phyloP scores from a whole-genome alignment of 2,888 invertebrate species.

The Himalopsyche anomala region DNA sequence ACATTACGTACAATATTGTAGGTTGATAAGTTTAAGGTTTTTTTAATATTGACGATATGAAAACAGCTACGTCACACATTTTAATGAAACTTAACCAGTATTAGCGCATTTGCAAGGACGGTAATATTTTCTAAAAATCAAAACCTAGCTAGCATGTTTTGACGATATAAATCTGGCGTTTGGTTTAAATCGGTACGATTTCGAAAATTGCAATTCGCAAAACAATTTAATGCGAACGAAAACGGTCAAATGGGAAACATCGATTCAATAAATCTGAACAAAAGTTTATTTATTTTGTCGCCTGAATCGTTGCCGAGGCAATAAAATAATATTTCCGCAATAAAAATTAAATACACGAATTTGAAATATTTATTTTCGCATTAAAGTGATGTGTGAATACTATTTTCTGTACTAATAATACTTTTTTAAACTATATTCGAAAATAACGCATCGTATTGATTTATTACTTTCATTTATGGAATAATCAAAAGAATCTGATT shows the following conservation, averaged over 20 bases:
- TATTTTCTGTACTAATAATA: not conserved
- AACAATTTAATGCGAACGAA: not conserved
- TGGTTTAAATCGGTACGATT: not conserved
- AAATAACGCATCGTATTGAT: too few relatives aligned
- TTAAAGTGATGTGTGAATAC: slow-evolving; percentile 7
- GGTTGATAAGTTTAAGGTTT: too few relatives aligned
- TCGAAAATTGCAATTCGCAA: slow-evolving; percentile 27
- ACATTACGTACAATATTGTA: too few relatives aligned
- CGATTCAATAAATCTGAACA: slow-evolving; percentile 19
- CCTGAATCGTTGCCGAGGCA: not conserved
- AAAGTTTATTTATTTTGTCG: slow-evolving; percentile 11
- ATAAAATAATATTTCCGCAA: not conserved
- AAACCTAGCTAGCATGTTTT: not conserved
- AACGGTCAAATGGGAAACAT: not conserved
- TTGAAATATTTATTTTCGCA: not conserved
- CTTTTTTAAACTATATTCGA: too few relatives aligned
- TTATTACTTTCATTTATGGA: too few relatives aligned
- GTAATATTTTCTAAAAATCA: slow-evolving; percentile 6
- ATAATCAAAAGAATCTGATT: too few relatives aligned
- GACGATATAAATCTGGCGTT: not conserved
- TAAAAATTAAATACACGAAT: not conserved
- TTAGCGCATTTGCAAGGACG: too few relatives aligned
- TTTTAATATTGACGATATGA: too few relatives aligned
- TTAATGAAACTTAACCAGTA: too few relatives aligned
- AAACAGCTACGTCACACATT: too few relatives aligned